Conservation (phyloP, 2,888 invertebrate genomes). For the Xestoiulus laeticollis region DNA sequence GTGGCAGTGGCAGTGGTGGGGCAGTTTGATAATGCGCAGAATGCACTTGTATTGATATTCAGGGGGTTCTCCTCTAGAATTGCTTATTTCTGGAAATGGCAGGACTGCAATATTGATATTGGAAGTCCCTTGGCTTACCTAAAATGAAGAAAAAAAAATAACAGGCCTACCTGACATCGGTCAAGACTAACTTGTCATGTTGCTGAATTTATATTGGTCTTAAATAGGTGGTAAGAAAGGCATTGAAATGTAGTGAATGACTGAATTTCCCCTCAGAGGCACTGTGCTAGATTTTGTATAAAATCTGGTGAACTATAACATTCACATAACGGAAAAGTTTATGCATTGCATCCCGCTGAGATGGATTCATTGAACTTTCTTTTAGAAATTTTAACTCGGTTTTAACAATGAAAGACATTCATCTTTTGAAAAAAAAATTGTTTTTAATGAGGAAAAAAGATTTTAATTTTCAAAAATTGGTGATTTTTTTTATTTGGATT, state of each 20-base stretch:
- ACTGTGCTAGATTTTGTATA: no score
- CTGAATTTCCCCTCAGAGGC: neutral
- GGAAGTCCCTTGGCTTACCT: neutral
- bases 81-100: neutral
- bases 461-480: no score
- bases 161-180: neutral
- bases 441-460: no score
- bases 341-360: no score
- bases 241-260: neutral
- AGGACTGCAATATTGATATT: neutral
- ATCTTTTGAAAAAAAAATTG: no score
- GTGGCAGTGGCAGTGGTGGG: neutral
- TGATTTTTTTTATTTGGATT: no score
- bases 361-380: no score
- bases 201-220: conserved; percentile 39
- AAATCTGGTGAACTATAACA: no score
- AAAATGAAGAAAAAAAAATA: neutral
- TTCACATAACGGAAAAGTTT: no score
- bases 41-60: neutral
- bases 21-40: neutral
- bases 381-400: no score
- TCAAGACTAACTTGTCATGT: conserved; percentile 11
- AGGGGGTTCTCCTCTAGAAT: neutral
- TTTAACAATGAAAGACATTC: no score
- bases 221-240: neutral